phyloP scores from a whole-genome alignment of 30 jellyfish, hydroid and myxozoan genomes.

The Catostylus mosaicus region DNA sequence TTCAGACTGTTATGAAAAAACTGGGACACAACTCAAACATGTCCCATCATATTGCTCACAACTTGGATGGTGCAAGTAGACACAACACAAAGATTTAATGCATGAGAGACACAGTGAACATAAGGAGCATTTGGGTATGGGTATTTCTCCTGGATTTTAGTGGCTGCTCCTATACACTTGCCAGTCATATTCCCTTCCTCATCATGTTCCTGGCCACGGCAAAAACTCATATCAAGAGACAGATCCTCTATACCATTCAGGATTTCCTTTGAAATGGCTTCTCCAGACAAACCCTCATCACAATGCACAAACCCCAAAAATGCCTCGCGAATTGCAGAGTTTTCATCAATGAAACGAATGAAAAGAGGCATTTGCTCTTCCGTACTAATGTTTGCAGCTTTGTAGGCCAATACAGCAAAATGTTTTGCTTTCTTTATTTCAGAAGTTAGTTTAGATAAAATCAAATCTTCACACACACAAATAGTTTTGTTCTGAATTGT shows the following conservation, averaged over 20 bases:
- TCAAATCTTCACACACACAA: slow-evolving; percentile 55
- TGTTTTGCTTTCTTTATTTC: slow-evolving; percentile 29
- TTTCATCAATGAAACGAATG: slow-evolving; percentile 34
- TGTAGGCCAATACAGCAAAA: slow-evolving; percentile 58
- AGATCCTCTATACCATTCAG: slow-evolving; percentile 16
- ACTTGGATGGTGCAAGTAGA: slow-evolving; percentile 37
- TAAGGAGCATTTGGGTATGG: slow-evolving; percentile 59
- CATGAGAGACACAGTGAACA: slow-evolving; percentile 47
- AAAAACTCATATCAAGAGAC: slow-evolving; percentile 22
- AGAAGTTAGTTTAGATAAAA: neutral
- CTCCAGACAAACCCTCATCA: slow-evolving; percentile 70
- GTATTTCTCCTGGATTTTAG: neutral
- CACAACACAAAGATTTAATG: slow-evolving; percentile 52
- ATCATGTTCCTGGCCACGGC: slow-evolving; percentile 80
- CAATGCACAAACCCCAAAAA: slow-evolving; percentile 65
- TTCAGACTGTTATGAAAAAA: no score
- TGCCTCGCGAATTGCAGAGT: slow-evolving; percentile 47
- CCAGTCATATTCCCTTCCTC: slow-evolving; percentile 86
- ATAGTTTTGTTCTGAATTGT: slow-evolving; percentile 68
- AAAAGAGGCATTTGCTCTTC: slow-evolving; percentile 63
- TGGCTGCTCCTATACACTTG: slow-evolving; percentile 45
- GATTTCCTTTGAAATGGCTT: slow-evolving; percentile 36
- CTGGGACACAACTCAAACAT: slow-evolving; percentile 20
- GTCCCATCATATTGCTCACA: slow-evolving; percentile 72
- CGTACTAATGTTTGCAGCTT: slow-evolving; percentile 35